phyloP scores from a whole-genome alignment of 1,140 invertebrate species.

The Panulirus ornatus region DNA sequence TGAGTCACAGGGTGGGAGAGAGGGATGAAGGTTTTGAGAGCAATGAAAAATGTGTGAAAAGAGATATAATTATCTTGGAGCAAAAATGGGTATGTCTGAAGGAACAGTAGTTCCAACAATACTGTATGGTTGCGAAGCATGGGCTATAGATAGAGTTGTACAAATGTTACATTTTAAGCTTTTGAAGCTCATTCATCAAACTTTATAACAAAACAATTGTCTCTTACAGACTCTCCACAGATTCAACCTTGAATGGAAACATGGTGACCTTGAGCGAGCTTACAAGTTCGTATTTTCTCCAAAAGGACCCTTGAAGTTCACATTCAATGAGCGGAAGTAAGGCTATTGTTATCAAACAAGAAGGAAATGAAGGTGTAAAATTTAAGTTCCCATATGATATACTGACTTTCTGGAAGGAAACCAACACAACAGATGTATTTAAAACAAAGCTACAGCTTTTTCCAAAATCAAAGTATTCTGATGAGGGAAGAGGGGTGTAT shows the following conservation, averaged over 20 bases:
- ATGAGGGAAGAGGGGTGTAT: too few relatives aligned
- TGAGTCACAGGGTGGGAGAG: too few relatives aligned
- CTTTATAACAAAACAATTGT: not conserved
- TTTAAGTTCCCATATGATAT: not conserved
- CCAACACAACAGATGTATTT: not conserved
- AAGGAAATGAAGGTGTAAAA: not conserved
- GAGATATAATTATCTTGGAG: too few relatives aligned
- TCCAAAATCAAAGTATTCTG: not conserved
- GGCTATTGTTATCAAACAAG: not conserved
- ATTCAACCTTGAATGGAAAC: conserved; percentile 45
- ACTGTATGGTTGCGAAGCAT: too few relatives aligned
- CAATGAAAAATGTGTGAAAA: too few relatives aligned
- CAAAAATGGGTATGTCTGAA: too few relatives aligned
- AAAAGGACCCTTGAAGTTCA: conserved; percentile 21
- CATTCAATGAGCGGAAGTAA: conserved; percentile 44
- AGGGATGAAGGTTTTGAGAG: too few relatives aligned
- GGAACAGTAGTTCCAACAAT: too few relatives aligned
- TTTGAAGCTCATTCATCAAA: too few relatives aligned
- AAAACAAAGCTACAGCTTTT: not conserved
- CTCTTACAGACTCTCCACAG: conserved; percentile 44
- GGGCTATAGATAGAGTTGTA: too few relatives aligned
- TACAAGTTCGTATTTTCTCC: conserved; percentile 16
- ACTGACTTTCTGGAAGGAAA: not conserved
- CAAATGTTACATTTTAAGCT: too few relatives aligned
- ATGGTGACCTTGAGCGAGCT: conserved; percentile 10